These are phyloP conservation scores for Tiaroga cobitis DNA, from an alignment of 2,797 vertebrate species.

Conservation along the genomic window DNA sequence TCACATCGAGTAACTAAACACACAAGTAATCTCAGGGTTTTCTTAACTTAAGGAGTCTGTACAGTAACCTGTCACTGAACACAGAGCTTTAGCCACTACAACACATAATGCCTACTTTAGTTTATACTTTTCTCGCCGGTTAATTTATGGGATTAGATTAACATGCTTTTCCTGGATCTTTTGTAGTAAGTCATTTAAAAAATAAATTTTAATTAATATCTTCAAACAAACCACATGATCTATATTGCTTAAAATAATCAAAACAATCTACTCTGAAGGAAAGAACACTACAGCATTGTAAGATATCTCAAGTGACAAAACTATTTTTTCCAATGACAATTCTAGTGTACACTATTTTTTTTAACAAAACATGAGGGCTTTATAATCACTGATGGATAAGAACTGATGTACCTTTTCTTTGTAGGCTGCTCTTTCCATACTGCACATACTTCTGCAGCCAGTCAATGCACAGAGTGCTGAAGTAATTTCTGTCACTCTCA, in stretches of 20 bases:
- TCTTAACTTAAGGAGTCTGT: background rate
- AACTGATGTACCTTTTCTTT: constrained; percentile 63
- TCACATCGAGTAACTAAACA: background rate
- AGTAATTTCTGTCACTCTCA: accelerated
- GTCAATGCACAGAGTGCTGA: background rate
- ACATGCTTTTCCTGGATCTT: background rate
- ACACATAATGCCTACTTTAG: background rate
- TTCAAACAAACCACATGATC: background rate
- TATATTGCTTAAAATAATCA: background rate
- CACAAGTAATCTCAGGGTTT: background rate
- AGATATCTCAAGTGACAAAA: background rate
- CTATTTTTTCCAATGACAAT: background rate
- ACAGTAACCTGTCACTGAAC: background rate
- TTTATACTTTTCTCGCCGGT: background rate
- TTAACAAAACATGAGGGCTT: background rate
- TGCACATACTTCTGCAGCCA: constrained; percentile 58
- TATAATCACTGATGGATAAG: background rate
- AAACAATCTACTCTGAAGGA: background rate
- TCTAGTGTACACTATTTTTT: too few species aligned
- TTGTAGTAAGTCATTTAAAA: background rate
- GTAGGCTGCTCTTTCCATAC: constrained; percentile 51
- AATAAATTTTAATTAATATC: background rate
- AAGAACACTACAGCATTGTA: too few species aligned
- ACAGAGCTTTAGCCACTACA: background rate
- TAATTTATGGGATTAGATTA: background rate